phyloP scores from a whole-genome alignment of 2,797 vertebrate genomes.

The Parauchenoglanis ngamensis region DNA sequence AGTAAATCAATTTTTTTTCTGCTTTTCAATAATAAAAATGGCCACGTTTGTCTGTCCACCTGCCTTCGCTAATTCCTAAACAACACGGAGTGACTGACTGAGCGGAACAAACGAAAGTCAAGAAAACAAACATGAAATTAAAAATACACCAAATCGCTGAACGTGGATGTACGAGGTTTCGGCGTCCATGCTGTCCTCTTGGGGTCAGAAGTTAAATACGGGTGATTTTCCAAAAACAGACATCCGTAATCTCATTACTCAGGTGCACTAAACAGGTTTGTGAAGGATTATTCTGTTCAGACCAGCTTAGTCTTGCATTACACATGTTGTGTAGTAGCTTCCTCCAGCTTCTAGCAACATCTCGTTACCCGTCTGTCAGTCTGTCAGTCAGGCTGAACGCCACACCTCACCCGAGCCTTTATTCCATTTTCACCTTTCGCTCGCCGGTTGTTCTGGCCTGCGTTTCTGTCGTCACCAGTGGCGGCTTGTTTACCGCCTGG shows the following conservation, averaged over 20 bases:
- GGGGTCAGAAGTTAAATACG: neutral
- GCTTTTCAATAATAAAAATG: too few species aligned
- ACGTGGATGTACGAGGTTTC: neutral
- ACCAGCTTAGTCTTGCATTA: neutral
- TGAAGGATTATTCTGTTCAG: neutral
- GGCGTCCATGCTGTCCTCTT: neutral
- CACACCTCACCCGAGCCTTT: neutral
- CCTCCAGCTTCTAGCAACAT: neutral
- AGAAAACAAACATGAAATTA: neutral
- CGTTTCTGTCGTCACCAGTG: constrained; percentile 62
- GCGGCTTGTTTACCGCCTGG: constrained; percentile 67
- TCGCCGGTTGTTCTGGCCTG: constrained; percentile 52
- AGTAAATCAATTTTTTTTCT: neutral
- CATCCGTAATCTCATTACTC: neutral
- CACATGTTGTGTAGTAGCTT: neutral
- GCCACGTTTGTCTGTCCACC: neutral
- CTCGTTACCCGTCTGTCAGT: neutral
- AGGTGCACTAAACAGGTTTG: neutral
- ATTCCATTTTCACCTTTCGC: constrained; percentile 47
- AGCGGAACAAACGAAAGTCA: neutral
- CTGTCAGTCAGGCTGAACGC: neutral
- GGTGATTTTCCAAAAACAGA: neutral
- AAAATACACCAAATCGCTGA: neutral
- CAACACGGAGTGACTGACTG: neutral
- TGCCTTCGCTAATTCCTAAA: neutral